phyloP scores from a whole-genome alignment of 2,888 invertebrate species.

The Malacosoma neustria region DNA sequence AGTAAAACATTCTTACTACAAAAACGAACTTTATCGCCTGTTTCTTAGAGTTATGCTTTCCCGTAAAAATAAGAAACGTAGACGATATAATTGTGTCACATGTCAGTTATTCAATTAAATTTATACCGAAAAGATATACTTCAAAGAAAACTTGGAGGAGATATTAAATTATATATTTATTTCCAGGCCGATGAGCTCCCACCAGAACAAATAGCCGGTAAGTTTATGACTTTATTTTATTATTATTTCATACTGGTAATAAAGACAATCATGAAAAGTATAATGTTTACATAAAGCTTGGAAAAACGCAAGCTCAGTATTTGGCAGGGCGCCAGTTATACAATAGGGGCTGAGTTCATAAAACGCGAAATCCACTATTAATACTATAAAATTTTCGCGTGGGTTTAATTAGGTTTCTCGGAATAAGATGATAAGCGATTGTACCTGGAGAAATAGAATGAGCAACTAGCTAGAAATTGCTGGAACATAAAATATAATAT shows the following conservation, averaged over 20 bases:
- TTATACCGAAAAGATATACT: not conserved
- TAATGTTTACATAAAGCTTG: conserved; percentile 31
- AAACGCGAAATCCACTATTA: conserved; percentile 34
- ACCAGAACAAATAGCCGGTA: conserved; percentile 92
- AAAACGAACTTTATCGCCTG: conserved; percentile 19
- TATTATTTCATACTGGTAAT: conserved; percentile 2
- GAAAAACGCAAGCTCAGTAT: conserved; percentile 38
- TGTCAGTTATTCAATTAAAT: not conserved
- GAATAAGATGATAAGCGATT: conserved; percentile 34
- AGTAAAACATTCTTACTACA: conserved; percentile 27
- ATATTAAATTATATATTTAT: conserved; percentile 20
- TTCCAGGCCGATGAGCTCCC: conserved; percentile 92
- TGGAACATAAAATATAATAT: not conserved
- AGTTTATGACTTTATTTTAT: conserved; percentile 41
- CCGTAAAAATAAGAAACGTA: conserved; percentile 1
- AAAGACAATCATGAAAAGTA: conserved; percentile 16
- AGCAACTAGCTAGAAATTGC: not conserved
- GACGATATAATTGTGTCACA: conserved; percentile 2
- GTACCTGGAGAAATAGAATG: conserved; percentile 16
- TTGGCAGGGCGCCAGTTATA: conserved; percentile 46
- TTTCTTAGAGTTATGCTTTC: conserved; percentile 1
- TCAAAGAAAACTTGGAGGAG: not conserved
- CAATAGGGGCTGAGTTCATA: conserved; percentile 46
- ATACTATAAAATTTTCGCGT: conserved; percentile 36
- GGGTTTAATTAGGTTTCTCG: conserved; percentile 39